These are phyloP conservation scores for Steatornis caripensis DNA, from an alignment of 2,113 vertebrate species.

Conservation along the genomic window DNA sequence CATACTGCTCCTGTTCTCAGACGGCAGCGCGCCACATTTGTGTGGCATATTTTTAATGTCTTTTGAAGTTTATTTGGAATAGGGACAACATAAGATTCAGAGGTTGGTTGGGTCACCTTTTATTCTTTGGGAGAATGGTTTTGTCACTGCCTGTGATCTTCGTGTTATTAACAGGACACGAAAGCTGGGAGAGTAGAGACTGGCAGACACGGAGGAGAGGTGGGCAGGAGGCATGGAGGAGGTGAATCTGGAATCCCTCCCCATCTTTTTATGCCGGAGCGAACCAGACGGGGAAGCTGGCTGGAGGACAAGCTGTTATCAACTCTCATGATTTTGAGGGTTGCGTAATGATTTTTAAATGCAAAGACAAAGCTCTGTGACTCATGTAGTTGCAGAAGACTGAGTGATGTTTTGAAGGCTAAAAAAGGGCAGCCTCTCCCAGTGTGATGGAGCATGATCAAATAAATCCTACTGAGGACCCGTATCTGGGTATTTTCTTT, in stretches of 20 bases:
- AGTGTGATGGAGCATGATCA: neutral
- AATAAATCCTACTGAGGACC: neutral
- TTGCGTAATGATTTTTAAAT: neutral
- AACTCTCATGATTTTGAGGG: neutral
- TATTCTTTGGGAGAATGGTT: neutral
- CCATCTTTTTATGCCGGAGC: neutral
- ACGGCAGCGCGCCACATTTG: neutral
- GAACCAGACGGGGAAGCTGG: neutral
- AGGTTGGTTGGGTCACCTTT: neutral
- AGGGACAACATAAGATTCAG: neutral
- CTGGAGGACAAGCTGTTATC: neutral
- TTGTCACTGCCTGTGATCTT: neutral
- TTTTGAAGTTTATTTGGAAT: neutral
- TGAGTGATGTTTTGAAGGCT: neutral
- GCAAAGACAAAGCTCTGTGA: neutral
- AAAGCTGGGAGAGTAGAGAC: neutral
- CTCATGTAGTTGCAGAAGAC: neutral
- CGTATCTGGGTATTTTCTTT: neutral
- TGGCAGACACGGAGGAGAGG: neutral
- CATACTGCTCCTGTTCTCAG: neutral
- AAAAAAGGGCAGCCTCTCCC: neutral
- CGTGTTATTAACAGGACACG: accelerated
- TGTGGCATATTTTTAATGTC: neutral
- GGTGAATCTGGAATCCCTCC: neutral
- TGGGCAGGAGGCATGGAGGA: neutral